A percentile compares a stretch with the other conserved stretches of the same genome.
Conservation (phyloP, 2,888 invertebrate genomes). For the Leptothorax acervorum region DNA sequence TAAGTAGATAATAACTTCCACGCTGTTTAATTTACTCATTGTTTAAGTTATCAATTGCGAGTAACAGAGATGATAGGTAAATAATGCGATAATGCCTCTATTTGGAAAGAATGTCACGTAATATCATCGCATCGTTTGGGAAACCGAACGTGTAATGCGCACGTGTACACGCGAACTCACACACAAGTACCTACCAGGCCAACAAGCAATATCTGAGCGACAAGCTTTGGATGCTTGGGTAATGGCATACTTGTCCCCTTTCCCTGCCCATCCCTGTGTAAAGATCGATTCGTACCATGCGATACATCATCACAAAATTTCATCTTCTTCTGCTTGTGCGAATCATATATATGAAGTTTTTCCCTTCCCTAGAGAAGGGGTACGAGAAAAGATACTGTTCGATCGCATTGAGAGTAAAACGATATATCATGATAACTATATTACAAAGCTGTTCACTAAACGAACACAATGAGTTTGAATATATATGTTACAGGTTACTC, state of each 20-base stretch:
- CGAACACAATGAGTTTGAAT: neutral
- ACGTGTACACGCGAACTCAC: neutral
- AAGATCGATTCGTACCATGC: conserved; percentile 66
- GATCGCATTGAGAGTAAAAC: conserved; percentile 5
- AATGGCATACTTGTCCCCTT: conserved; percentile 60
- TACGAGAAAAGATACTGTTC: neutral
- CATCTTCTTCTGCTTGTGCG: conserved; percentile 63
- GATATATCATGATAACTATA: conserved; percentile 7
- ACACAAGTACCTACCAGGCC: conserved; percentile 9
- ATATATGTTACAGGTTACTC: neutral
- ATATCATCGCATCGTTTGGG: conserved; percentile 5
- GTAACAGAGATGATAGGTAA: neutral
- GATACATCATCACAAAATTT: conserved; percentile 67
- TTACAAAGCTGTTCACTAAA: neutral
- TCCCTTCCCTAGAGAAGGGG: neutral
- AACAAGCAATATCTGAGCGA: conserved; percentile 66
- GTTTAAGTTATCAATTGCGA: neutral
- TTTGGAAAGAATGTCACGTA: conserved; percentile 17
- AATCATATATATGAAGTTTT: conserved; percentile 46
- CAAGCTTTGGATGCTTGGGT: conserved; percentile 63
- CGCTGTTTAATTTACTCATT: neutral
- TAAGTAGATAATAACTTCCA: no score
- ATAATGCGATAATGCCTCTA: neutral
- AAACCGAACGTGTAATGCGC: neutral
- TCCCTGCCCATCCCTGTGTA: conserved; percentile 20